Evolutionary conservation across 2,888 invertebrate genomes (phyloP).

Genomic region (Tipula lateralis): DNA sequence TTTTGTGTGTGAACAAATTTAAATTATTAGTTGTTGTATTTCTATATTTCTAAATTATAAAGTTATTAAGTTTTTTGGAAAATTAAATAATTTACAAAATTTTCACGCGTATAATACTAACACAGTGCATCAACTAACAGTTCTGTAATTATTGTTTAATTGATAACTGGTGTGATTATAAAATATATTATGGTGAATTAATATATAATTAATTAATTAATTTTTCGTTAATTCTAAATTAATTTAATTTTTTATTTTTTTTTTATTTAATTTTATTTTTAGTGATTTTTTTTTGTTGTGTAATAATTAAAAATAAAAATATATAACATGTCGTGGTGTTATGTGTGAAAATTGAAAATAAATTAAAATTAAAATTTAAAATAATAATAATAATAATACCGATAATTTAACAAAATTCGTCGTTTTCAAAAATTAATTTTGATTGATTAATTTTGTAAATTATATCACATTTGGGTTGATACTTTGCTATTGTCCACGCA

Average conservation of each 20-base stretch:
- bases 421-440: not conserved
- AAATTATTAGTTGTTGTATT: not conserved
- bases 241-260: not conserved
- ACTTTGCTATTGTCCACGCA: no score
- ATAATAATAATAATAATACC: not conserved
- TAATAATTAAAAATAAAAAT: not conserved
- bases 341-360: not conserved
- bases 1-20: not conserved
- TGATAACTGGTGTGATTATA: not conserved
- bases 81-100: not conserved
- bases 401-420: not conserved
- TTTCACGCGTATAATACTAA: not conserved
- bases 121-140: not conserved
- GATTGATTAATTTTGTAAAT: not conserved
- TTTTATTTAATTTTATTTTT: not conserved
- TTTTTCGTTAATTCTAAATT: not conserved
- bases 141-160: not conserved
- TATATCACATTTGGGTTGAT: no score
- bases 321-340: not conserved
- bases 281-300: constrained; percentile 2
- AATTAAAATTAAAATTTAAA: not conserved
- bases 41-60: not conserved
- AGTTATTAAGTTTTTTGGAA: not conserved
- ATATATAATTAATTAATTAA: not conserved
- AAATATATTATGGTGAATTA: not conserved